Evolutionary conservation across 2,888 invertebrate genomes (phyloP), one percentile per base, ranked within the genome.

Genomic region (Pollenia amentaria): DNA sequence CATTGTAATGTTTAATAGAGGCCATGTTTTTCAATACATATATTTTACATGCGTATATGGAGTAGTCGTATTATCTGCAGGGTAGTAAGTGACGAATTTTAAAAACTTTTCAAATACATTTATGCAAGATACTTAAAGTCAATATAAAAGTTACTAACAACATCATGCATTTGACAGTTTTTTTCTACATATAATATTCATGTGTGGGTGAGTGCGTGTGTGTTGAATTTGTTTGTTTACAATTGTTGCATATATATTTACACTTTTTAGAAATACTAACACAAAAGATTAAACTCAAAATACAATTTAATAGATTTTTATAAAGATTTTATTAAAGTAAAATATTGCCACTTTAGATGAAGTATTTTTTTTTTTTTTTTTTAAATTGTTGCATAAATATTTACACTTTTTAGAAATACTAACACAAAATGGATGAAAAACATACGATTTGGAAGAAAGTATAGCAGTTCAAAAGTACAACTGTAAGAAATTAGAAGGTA

Each of bases 181-280:
- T 29, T 29, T 29, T 29, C 0, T 29, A 6, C 1, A 6, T 29
- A 29, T 29, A 6, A 0, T 29, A 29, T 6, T 29, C 29, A 29
- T 29, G 16, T 67, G 1, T 46, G 38, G 38, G 55, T 42, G 40
- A 48, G 62, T 73, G 44, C 48, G 70, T 73, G 29, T 29, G 29
- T 29, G 73, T 29, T 73, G 53, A 6, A 29, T 57, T 60, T 65
- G 38, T 70, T 76, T 75, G 60, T 62, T 75, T 55, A 84, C 84
- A 87, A 87, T 86, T 87, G 79, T 84, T 86, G 75, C 73, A 76
- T 65, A 87, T 87, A 88, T 87, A 88, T 88, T 88, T 85, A 84
- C 84, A 76, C 72, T 75, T 83, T 85, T 86, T 72, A 65, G 53
- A 72, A 77, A 65, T 64, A 75, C 82, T 75, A 21, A 38, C 60